Base-by-base conservation (phyloP, 2,797 vertebrate genomes). In the Coreius guichenoti region DNA sequence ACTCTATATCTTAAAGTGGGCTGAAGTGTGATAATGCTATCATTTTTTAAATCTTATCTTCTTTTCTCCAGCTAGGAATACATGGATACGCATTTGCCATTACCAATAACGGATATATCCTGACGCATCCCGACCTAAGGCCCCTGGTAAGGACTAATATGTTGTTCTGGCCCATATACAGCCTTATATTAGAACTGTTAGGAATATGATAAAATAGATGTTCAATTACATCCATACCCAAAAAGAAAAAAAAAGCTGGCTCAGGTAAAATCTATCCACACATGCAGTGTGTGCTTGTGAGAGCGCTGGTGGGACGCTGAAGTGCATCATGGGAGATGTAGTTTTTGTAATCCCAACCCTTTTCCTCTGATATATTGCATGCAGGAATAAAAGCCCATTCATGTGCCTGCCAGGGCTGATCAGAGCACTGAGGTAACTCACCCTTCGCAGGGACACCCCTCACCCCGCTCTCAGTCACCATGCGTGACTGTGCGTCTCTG, bases 21-120 rank as follows among this genome's bases (percentile, higher is more conserved):
- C 45, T 12, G 29, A 33, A 29, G 8, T 65, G 39, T 17, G 47
- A 21, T 61, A 14, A 79, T 68, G 33, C 58, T 39, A 16, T 74
- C 19, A 26, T 39, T 17, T 49, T 65, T 43, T 1, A 5, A 70
- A 83, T 76, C 23, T 31, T 51, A 92, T 81, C 92, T 47, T 1
- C 91, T 91, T 77, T 84, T 86, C 91, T 96, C 81, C 90, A 99
- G 98, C 92, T 99, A 88, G 98, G 98, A 89, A 99, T 99, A 95
- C 98, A 99, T 0, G 98, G 98, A 31, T 99, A 99, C 5, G 96
- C 95, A 7, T 99, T 99, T 91, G 98, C 98, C 82, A 96, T 99
- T 93, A 99, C 98, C 56, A 99, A 98, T 94, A 99, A 99, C 11
- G 98, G 98, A 90, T 99, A 99, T 89, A 98, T 99, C 93, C 93